Percentiles rank a stretch among this genome's conserved stretches.
phyloP scores from a whole-genome alignment of 2,797 vertebrate genomes.

The Hybognathus amarus region DNA sequence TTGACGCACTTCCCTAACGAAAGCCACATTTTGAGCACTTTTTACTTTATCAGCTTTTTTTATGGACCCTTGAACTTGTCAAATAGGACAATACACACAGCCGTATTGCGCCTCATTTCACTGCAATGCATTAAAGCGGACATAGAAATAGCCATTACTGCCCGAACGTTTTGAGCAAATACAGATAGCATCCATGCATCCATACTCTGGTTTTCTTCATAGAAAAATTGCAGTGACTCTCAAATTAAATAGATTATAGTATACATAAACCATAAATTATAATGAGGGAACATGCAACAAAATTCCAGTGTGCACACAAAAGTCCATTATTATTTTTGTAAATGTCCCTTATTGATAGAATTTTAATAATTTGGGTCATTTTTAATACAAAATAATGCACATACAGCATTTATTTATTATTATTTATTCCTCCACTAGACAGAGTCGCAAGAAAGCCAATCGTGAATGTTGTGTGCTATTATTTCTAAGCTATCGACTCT shows the following conservation, averaged over 20 bases:
- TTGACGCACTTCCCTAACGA: no score
- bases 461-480: background rate
- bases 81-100: background rate
- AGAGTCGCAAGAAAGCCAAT: background rate
- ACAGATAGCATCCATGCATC: background rate
- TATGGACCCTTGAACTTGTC: no score
- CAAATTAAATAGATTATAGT: no score
- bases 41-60: background rate
- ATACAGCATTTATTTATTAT: background rate
- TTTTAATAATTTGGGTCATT: background rate
- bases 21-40: no score
- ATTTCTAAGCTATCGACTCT: background rate
- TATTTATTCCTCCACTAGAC: background rate
- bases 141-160: background rate
- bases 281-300: no score
- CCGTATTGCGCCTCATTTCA: no score
- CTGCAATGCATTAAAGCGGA: no score
- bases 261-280: no score
- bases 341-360: background rate
- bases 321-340: no score
- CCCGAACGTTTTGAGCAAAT: background rate
- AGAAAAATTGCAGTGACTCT: background rate
- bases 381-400: background rate
- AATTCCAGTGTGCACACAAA: no score
- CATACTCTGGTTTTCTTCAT: background rate